Evolutionary conservation across 2,888 invertebrate species (phyloP).

Genomic region (Erebia palarica): DNA sequence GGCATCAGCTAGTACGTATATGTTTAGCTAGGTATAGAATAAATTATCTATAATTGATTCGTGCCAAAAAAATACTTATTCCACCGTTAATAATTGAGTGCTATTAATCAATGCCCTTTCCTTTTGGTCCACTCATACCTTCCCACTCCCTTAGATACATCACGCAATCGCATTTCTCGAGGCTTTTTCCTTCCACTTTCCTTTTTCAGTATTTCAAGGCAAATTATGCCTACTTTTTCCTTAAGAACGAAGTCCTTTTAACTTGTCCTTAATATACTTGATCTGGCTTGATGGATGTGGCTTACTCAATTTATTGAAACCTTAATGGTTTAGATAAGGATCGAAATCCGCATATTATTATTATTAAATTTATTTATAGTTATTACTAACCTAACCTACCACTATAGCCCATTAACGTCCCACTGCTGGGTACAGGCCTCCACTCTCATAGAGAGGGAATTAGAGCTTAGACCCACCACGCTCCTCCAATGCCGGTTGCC

Average conservation of each 20-base stretch:
- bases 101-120: conserved; percentile 41
- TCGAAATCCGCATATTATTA: too few relatives aligned
- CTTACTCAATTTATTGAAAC: conserved; percentile 7
- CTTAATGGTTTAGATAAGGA: not conserved
- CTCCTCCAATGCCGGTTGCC: too few relatives aligned
- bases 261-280: not conserved
- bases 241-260: conserved; percentile 15
- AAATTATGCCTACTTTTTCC: conserved; percentile 30
- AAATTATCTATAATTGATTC: conserved; percentile 8
- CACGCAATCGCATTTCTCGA: conserved; percentile 39
- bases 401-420: too few relatives aligned
- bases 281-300: not conserved
- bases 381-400: too few relatives aligned
- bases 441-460: too few relatives aligned
- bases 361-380: too few relatives aligned
- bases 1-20: not conserved
- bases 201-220: conserved; percentile 27
- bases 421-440: too few relatives aligned
- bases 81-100: conserved; percentile 29
- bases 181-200: conserved; percentile 40
- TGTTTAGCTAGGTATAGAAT: not conserved
- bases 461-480: too few relatives aligned
- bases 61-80: conserved; percentile 13
- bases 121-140: conserved; percentile 39
- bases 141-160: conserved; percentile 30